phyloP scores from a whole-genome alignment of 2,797 vertebrate species.

The Pantherophis alleghaniensis region DNA sequence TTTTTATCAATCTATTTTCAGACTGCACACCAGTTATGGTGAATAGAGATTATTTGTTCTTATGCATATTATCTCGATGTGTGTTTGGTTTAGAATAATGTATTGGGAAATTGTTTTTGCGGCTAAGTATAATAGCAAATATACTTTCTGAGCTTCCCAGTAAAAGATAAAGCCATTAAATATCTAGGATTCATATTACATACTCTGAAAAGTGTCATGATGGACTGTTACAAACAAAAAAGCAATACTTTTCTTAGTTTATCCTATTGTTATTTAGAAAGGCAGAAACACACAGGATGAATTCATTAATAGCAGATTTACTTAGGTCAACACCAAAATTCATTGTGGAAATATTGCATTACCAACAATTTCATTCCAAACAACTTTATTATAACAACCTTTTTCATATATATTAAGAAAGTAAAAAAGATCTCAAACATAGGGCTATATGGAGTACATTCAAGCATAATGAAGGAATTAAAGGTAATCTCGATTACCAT shows the following conservation, averaged over 20 bases:
- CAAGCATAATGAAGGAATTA: not conserved
- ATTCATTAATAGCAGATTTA: not conserved
- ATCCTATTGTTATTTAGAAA: not conserved
- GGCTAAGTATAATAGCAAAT: not conserved
- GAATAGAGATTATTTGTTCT: not conserved
- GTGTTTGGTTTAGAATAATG: not conserved
- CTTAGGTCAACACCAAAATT: not conserved
- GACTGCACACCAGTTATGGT: not conserved
- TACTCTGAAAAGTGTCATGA: not conserved
- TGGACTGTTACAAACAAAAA: not conserved
- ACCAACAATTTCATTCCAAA: not conserved
- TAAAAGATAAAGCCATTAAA: not conserved
- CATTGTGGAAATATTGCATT: not conserved
- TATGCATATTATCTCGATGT: not conserved
- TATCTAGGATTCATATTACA: not conserved
- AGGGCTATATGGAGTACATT: not conserved
- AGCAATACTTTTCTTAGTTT: not conserved
- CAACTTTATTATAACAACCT: not conserved
- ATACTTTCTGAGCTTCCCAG: not conserved
- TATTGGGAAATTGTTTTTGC: not conserved
- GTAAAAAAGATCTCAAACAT: not conserved
- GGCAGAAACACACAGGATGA: not conserved
- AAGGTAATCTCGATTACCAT: too few relatives aligned
- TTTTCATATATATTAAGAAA: not conserved
- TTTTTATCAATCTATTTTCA: not conserved